Conservation (phyloP, 2,113 vertebrate species). For the Caranx ignobilis region DNA sequence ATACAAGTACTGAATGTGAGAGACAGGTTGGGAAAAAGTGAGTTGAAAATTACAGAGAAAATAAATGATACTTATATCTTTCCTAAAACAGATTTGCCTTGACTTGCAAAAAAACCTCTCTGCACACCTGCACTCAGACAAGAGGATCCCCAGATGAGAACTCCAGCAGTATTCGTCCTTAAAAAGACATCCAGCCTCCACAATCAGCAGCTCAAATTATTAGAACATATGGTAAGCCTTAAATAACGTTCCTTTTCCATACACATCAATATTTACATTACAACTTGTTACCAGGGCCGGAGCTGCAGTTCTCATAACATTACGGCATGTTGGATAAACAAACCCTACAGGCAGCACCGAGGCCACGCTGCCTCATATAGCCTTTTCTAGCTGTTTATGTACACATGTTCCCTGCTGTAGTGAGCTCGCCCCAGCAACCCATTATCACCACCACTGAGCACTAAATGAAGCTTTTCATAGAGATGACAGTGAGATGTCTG, state of each 20-base stretch:
- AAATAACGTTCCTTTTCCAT: slow-evolving; percentile 76
- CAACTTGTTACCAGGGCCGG: slow-evolving; percentile 67
- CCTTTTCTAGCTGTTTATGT: slow-evolving; percentile 54
- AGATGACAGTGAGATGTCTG: slow-evolving; percentile 39
- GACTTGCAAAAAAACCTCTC: neutral
- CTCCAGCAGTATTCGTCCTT: neutral
- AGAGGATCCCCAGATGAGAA: slow-evolving; percentile 16
- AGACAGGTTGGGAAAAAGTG: neutral
- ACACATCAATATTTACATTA: slow-evolving; percentile 82
- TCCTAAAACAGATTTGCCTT: neutral
- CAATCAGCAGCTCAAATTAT: slow-evolving; percentile 71
- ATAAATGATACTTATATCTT: neutral
- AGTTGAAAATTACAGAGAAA: neutral
- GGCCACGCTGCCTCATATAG: slow-evolving; percentile 46
- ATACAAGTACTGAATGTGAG: neutral
- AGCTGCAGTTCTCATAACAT: slow-evolving; percentile 80
- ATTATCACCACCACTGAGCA: slow-evolving; percentile 43
- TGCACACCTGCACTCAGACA: slow-evolving; percentile 38
- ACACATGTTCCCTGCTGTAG: slow-evolving; percentile 51
- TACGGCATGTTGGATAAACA: slow-evolving; percentile 81
- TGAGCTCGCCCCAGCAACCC: slow-evolving; percentile 45
- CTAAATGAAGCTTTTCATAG: slow-evolving; percentile 49
- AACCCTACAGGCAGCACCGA: slow-evolving; percentile 65
- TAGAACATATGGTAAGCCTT: slow-evolving; percentile 77
- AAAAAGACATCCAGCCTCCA: slow-evolving; percentile 52